Conservation (phyloP, 2,797 vertebrate genomes). For the Botia almorhae region DNA sequence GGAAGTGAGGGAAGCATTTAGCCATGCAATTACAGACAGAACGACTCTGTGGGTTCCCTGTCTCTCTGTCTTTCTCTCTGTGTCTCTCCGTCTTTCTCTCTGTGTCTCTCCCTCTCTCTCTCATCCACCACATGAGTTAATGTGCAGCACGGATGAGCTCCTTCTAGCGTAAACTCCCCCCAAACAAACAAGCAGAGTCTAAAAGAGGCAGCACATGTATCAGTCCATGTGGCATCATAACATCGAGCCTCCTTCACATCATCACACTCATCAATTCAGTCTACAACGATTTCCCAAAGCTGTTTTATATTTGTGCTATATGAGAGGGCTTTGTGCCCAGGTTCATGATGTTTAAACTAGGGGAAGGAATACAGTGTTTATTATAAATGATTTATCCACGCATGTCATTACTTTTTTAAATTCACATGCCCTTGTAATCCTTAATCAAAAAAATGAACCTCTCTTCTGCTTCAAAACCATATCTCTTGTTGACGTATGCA, state of each 20-base stretch:
- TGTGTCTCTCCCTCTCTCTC: slow-evolving; percentile 5
- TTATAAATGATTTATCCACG: no score
- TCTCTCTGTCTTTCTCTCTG: slow-evolving; percentile 25
- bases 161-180: slow-evolving; percentile 43
- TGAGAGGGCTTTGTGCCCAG: neutral
- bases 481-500: no score
- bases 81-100: slow-evolving; percentile 25
- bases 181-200: slow-evolving; percentile 57
- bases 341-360: neutral
- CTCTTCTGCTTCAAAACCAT: no score
- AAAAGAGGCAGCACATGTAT: slow-evolving; percentile 49
- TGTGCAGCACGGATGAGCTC: slow-evolving; percentile 48
- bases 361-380: no score
- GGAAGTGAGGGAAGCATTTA: slow-evolving; percentile 57
- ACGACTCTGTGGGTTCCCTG: slow-evolving; percentile 49
- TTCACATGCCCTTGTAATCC: no score
- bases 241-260: slow-evolving; percentile 47
- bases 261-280: slow-evolving; percentile 13
- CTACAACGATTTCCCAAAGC: slow-evolving; percentile 6
- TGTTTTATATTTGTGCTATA: slow-evolving; percentile 15
- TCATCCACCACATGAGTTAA: slow-evolving; percentile 25
- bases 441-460: no score
- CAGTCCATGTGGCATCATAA: slow-evolving; percentile 58
- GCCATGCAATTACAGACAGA: slow-evolving; percentile 59
- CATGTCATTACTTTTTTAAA: no score